Evolutionary conservation across 2,888 invertebrate genomes (phyloP), one percentile per base, ranked within the genome.

Genomic region (Zygogramma bicolorata): DNA sequence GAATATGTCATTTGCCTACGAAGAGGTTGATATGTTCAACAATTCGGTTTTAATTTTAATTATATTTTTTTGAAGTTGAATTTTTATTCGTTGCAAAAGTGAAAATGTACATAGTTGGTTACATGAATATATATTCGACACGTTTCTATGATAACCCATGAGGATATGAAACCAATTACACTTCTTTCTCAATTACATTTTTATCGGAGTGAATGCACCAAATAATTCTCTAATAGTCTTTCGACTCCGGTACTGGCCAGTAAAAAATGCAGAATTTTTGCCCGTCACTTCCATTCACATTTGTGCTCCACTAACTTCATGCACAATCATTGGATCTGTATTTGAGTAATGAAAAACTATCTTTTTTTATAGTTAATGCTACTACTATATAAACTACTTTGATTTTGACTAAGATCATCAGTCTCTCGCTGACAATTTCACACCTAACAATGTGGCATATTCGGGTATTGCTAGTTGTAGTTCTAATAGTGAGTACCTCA

Each of bases 221-320:
- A 46, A 46, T 18, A 46, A 46, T 18, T 18, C 46, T 46, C 18
- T 46, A 15, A 18, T 8, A 46, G 20, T 46, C n/a, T 34, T 2
- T 34, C 34, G 57, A 60, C 58, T 72, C 73, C 76, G 73, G 65
- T 72, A 62, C 70, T 75, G 71, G 31, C 46, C 53, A 70, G 74
- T 75, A 77, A 69, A 69, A 78, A 79, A 77, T 78, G n/a, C n/a
- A 73, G 79, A 76, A 79, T 77, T 79, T 79, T 72, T 78, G 79
- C 83, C 84, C 82, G 83, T 84, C 83, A 82, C 84, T 82, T 81
- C 74, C 81, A 80, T 81, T 80, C 80, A 84, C 85, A 84, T 53
- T 86, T 86, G 84, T 86, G 87, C 87, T 87, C 87, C 87, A 87
- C 86, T 87, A 86, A 86, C 81, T 85, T 79, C 81, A 81, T 79